Base-by-base conservation (phyloP, 2,113 vertebrate species). In the Conger conger region DNA sequence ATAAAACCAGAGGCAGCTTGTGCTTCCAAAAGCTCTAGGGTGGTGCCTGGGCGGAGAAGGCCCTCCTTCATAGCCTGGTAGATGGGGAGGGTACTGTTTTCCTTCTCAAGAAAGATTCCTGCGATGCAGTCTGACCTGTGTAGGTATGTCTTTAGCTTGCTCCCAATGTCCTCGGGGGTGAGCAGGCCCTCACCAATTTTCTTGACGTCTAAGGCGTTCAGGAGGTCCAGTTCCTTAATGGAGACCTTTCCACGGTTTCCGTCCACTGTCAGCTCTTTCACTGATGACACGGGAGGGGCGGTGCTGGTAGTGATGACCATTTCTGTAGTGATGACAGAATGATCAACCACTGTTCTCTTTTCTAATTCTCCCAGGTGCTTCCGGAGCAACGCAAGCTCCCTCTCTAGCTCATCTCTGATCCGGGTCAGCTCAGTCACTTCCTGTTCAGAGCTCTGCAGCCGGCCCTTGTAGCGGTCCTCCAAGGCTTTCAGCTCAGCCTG, bases 1-100 rank as follows among this genome's bases (percentile, higher is more conserved):
- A 99, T 95, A 86, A 99, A 99, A 0, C 99, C 99, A 30, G 99
- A 98, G 57, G 99, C 96, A 86, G 99, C 98, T 90, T 99, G 99
- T 53, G 99, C 99, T 93, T 99, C 98, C 1, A 99, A 94, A 87
- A 99, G 95, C 88, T 99, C 98, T 85, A 99, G 93, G 1, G 98
- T 98, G 57, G 99, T 99, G 30, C 99, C 99, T 0, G 95, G 97
- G 88, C 97, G 96, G 57, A 99, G 95, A 89, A 99, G 94, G 82
- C 97, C 96, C 73, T 97, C 97, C 88, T 97, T 98, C 99, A 99
- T 99, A 83, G 99, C 99, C 87, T 97, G 95, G 84, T 99, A 99
- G 88, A 99, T 93, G 82, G 97, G 95, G 76, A 99, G 88, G 89
- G 97, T 97, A 91, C 97, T 95, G 84, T 97, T 95, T 0, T 97